phyloP scores from a whole-genome alignment of 2,797 vertebrate genomes.

The Sebastes iracundus region DNA sequence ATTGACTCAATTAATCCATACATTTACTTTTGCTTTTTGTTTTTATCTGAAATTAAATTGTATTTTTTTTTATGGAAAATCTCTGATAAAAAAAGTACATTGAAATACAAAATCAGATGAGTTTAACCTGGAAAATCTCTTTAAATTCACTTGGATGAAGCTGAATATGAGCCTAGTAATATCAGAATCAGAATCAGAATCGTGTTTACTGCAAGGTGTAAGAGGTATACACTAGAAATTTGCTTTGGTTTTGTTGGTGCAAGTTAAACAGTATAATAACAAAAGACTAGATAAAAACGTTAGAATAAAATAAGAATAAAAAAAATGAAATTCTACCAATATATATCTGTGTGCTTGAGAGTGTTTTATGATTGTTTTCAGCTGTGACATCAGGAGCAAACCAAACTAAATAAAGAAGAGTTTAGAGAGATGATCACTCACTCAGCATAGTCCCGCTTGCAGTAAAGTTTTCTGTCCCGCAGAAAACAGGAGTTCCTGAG shows the following conservation, averaged over 20 bases:
- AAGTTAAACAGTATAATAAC: no score
- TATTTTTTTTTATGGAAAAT: background rate
- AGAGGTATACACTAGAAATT: no score
- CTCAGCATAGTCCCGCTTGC: slow-evolving; percentile 93
- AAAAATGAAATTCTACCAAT: no score
- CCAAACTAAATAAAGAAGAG: background rate
- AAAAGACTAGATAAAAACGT: no score
- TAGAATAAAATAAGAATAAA: no score
- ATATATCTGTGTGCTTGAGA: background rate
- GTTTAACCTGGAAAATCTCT: background rate
- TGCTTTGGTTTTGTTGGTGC: no score
- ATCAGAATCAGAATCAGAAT: no score
- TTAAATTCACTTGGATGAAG: background rate
- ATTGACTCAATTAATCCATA: no score
- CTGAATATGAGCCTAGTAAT: background rate
- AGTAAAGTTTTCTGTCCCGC: slow-evolving; percentile 93
- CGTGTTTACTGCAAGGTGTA: no score
- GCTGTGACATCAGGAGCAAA: background rate
- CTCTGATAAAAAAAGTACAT: background rate
- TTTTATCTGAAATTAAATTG: background rate
- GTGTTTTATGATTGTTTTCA: background rate
- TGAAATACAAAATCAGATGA: background rate
- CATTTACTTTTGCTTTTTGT: no score
- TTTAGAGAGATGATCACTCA: slow-evolving; percentile 76
- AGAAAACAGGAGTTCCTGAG: slow-evolving; percentile 93